Evolutionary conservation across 2,113 vertebrate species (phyloP), one percentile per base, ranked within the genome.

Genomic region (Haplotaxodon microlepis): DNA sequence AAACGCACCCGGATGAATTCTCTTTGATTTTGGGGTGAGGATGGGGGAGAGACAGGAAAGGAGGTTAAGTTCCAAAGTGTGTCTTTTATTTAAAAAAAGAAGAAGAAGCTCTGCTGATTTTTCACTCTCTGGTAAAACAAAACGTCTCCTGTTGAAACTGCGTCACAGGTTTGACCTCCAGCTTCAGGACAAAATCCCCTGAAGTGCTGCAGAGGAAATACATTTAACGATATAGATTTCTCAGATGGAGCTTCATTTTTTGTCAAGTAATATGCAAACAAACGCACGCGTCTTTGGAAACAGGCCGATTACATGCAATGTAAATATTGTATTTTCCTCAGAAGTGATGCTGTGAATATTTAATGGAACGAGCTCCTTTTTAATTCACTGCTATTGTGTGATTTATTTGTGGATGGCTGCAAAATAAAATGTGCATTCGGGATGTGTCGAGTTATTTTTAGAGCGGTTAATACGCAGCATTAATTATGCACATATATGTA

Each of bases 401-500:
- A 85, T 82, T 88, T 85, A 86, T 81, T 82, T 86, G 45, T 63
- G 66, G 40, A 59, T 3, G 86, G 42, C 40, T 79, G 59, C 17
- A 63, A 90, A 89, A 85, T 89, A 66, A 93, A 94, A 79, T 79
- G 83, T 81, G 53, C 11, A 9, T 82, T 57, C 19, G 78, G 53
- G 84, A 89, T 83, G 90, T 79, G 82, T 63, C 36, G 66, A 66
- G 86, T 87, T 93, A 92, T 90, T 90, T 92, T 94, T 92, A 86
- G 89, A 90, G 86, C 42, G 84, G 87, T 88, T 91, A 88, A 90
- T 89, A 91, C 56, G 57, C 88, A 45, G 53, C 84, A 92, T 93
- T 94, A 94, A 92, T 91, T 92, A 93, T 93, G 89, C 82, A 94
- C 88, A 92, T 93, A 88, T 90, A 89, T 89, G 90, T 91, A 90